phyloP scores from a whole-genome alignment of 1,140 invertebrate species.

The Aradophagus sp. region DNA sequence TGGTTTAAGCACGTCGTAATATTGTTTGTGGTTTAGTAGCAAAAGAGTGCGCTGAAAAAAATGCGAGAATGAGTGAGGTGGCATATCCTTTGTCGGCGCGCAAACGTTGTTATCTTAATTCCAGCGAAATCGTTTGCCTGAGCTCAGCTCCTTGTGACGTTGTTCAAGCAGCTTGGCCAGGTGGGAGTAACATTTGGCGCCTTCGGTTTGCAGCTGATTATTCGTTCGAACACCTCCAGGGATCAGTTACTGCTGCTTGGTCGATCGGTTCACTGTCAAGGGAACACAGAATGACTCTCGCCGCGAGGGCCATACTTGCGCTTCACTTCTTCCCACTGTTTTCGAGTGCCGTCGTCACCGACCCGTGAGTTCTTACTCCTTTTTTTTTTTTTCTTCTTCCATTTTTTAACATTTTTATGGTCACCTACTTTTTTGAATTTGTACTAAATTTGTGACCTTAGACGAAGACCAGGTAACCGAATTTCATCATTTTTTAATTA shows the following conservation, averaged over 20 bases:
- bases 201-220: constrained; percentile 62
- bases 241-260: constrained; percentile 62
- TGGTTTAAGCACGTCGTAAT: constrained; percentile 2
- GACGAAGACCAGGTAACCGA: no score
- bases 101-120: constrained; percentile 54
- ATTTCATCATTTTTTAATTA: no score
- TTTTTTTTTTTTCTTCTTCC: no score
- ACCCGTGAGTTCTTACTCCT: constrained; percentile 39
- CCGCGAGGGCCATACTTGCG: constrained; percentile 36
- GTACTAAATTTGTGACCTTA: no score
- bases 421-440: no score
- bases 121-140: constrained; percentile 47
- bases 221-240: constrained; percentile 53
- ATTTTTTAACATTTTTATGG: no score
- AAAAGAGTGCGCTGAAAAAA: no score
- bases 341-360: constrained; percentile 1
- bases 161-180: constrained; percentile 50
- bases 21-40: constrained; percentile 19
- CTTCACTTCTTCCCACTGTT: constrained; percentile 12
- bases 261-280: constrained; percentile 63
- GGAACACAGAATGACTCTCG: constrained; percentile 60
- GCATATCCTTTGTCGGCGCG: constrained; percentile 21
- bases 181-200: constrained; percentile 65
- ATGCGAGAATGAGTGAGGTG: constrained; percentile 9
- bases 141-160: constrained; percentile 50